A percentile compares a stretch with the other conserved stretches of the same genome.
Evolutionary conservation across 2,888 invertebrate species (phyloP).

Genomic region (Pyrgus malvae): DNA sequence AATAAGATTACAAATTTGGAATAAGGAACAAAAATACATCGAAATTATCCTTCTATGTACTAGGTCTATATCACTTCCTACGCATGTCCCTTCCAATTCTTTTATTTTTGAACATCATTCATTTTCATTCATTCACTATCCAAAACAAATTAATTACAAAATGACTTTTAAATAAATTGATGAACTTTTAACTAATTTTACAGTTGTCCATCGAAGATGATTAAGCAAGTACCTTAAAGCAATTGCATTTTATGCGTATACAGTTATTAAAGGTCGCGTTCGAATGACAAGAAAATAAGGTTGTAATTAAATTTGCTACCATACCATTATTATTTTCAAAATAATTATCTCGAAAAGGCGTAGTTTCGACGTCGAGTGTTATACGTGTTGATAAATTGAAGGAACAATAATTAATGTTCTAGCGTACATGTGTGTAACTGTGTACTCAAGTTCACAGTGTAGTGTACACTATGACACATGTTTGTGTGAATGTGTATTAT

Average conservation of each 20-base stretch:
- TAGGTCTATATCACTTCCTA: no score
- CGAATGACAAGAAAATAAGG: constrained; percentile 56
- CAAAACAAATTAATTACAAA: no score
- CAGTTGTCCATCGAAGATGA: background rate
- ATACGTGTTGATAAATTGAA: constrained; percentile 52
- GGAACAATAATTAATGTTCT: constrained; percentile 58
- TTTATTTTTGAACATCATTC: no score
- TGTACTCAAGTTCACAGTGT: constrained; percentile 36
- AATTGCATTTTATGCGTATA: constrained; percentile 39
- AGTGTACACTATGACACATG: constrained; percentile 32
- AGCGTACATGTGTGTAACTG: constrained; percentile 43
- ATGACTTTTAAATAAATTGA: background rate
- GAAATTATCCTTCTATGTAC: no score
- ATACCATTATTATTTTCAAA: constrained; percentile 45
- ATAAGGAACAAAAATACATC: no score
- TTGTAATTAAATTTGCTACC: constrained; percentile 52
- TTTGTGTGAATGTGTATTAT: constrained; percentile 29
- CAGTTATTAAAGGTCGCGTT: constrained; percentile 42
- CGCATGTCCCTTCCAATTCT: no score
- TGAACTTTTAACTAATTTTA: no score
- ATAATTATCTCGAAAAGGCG: constrained; percentile 52
- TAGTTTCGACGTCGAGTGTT: constrained; percentile 42
- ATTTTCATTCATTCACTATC: no score
- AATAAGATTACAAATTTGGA: no score
- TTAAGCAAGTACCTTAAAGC: constrained; percentile 21